A percentile compares a stretch with the other conserved stretches of the same genome.
These are phyloP conservation scores for Dasypus novemcinctus DNA, from an alignment of 2,113 vertebrate genomes.

Conservation along the genomic window DNA sequence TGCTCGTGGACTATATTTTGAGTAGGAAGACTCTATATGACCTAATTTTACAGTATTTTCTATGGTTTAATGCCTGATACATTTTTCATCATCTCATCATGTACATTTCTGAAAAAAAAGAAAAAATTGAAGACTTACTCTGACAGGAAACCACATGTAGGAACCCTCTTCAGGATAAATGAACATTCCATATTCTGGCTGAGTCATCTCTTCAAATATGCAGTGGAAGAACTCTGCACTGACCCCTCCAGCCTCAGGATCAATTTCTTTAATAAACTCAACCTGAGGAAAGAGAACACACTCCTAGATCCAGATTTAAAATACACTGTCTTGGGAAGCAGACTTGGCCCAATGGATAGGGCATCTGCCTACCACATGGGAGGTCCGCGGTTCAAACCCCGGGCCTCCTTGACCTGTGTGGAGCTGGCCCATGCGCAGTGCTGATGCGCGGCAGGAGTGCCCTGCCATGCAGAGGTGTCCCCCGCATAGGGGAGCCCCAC, in stretches of 20 bases:
- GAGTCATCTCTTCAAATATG: conserved; percentile 83
- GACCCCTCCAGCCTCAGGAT: conserved; percentile 60
- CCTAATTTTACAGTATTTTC: neutral
- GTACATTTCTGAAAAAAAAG: neutral
- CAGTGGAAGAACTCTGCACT: conserved; percentile 86
- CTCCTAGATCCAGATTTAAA: neutral
- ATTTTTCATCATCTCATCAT: neutral
- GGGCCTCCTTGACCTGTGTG: no score
- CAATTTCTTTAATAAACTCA: conserved; percentile 80
- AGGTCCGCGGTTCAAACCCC: no score
- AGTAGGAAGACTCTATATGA: neutral
- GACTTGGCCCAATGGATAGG: no score
- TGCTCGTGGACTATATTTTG: neutral
- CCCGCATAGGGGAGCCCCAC: no score
- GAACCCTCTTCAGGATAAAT: conserved; percentile 79
- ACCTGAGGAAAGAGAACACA: conserved; percentile 78
- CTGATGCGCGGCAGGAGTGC: no score
- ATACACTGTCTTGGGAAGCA: neutral
- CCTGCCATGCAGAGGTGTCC: no score
- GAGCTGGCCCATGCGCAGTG: no score
- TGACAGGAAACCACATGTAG: conserved; percentile 86
- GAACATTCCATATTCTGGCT: conserved; percentile 84
- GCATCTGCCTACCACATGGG: no score
- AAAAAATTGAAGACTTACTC: conserved; percentile 75
- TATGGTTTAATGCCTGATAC: neutral